phyloP scores from a whole-genome alignment of 1,140 invertebrate genomes.

The Charaxes varanes region DNA sequence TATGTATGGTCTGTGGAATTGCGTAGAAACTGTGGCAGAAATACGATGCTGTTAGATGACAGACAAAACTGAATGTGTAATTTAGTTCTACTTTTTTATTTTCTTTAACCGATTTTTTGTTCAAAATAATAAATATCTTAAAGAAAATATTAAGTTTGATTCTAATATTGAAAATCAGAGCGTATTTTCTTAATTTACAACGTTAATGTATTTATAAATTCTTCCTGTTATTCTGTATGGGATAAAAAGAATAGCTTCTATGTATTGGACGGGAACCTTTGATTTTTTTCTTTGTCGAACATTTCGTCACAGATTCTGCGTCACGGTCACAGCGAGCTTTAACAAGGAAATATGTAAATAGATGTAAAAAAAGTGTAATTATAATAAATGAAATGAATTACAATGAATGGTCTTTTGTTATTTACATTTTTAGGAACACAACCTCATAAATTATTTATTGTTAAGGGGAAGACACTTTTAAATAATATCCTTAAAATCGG shows the following conservation, averaged over 20 bases:
- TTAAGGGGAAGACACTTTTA: constrained; percentile 19
- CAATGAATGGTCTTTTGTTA: constrained; percentile 26
- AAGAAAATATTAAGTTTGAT: no score
- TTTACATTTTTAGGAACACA: constrained; percentile 23
- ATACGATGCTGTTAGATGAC: background rate
- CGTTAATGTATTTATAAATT: no score
- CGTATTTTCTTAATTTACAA: background rate
- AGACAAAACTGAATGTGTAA: no score
- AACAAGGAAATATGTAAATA: constrained; percentile 34
- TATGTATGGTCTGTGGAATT: constrained; percentile 1
- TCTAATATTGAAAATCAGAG: no score
- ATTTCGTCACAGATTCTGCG: constrained; percentile 7
- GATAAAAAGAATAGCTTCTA: no score
- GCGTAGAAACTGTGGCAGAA: background rate
- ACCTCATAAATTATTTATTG: constrained; percentile 29
- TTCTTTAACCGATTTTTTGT: no score
- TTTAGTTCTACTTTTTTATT: no score
- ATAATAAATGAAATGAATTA: constrained; percentile 40
- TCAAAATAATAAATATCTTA: no score
- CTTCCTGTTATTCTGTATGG: no score
- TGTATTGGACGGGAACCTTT: no score
- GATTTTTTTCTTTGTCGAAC: no score
- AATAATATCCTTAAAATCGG: no score
- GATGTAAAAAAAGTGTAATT: constrained; percentile 44
- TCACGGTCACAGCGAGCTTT: constrained; percentile 16